Evolutionary conservation across 1,140 invertebrate genomes (phyloP).

Genomic region (Drosophila kohkoa): DNA sequence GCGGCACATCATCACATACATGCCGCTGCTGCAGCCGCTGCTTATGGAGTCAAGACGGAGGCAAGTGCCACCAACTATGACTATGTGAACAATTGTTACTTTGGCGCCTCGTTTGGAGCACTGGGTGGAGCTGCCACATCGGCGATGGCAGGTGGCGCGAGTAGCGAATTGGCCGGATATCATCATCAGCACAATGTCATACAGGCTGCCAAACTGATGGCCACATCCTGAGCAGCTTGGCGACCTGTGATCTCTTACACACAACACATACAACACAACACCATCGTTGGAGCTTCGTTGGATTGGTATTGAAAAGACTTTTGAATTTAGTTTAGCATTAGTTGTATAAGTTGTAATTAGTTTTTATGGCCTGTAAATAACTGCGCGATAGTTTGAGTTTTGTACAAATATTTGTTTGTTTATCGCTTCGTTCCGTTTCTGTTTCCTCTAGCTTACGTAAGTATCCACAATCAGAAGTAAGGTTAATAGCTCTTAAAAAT

Average conservation of each 20-base stretch:
- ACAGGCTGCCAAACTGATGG: conserved; percentile 91
- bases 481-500: background rate
- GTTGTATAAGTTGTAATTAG: conserved; percentile 41
- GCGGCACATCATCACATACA: conserved; percentile 82
- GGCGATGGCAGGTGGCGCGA: conserved; percentile 79
- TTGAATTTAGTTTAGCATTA: conserved; percentile 55
- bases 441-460: conserved; percentile 24
- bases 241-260: conserved; percentile 62
- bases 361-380: conserved; percentile 61
- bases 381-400: conserved; percentile 49
- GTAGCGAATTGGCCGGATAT: conserved; percentile 87
- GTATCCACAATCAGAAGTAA: conserved; percentile 4
- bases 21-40: conserved; percentile 66
- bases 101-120: conserved; percentile 74
- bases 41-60: conserved; percentile 81
- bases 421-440: conserved; percentile 48
- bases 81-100: conserved; percentile 84
- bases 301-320: conserved; percentile 76
- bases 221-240: conserved; percentile 88
- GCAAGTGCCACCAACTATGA: conserved; percentile 81
- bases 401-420: conserved; percentile 64
- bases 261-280: conserved; percentile 23
- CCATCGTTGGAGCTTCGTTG: conserved; percentile 45
- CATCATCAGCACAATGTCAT: conserved; percentile 93
- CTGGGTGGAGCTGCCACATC: conserved; percentile 57